These are phyloP conservation scores for Trichopoda pennipes DNA, from an alignment of 2,888 invertebrate species.

Conservation along the genomic window DNA sequence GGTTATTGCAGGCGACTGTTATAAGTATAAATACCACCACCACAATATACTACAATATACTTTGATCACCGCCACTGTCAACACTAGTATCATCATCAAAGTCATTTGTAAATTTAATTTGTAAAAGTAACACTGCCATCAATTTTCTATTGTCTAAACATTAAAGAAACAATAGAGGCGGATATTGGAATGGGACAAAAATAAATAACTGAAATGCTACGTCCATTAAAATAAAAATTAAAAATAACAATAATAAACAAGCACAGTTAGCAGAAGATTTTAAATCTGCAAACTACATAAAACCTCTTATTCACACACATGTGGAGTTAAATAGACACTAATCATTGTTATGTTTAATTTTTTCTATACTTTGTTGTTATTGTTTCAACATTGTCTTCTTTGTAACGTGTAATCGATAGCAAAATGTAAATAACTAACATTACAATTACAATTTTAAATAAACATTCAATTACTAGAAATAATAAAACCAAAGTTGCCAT, in stretches of 20 bases:
- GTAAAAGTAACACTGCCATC: background rate
- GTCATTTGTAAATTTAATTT: slow-evolving; percentile 27
- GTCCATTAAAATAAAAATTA: too few species aligned
- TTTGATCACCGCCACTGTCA: slow-evolving; percentile 11
- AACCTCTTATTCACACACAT: slow-evolving; percentile 8
- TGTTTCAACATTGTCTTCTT: background rate
- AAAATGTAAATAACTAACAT: slow-evolving; percentile 30
- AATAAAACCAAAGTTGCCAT: too few species aligned
- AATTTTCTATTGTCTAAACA: slow-evolving; percentile 1
- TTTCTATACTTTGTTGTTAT: background rate
- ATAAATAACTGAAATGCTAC: background rate
- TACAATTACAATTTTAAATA: slow-evolving; percentile 28
- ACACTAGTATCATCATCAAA: slow-evolving; percentile 1
- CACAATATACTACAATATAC: too few species aligned
- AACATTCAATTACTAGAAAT: background rate
- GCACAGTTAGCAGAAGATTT: slow-evolving; percentile 30
- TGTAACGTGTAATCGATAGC: slow-evolving; percentile 41
- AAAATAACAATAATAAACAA: background rate
- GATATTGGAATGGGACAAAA: background rate
- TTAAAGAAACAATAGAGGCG: slow-evolving; percentile 8
- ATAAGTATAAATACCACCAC: too few species aligned
- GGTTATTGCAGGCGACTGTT: too few species aligned
- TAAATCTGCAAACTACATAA: slow-evolving; percentile 10
- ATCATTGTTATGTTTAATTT: background rate
- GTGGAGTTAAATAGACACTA: slow-evolving; percentile 14